A percentile compares a stretch with the other conserved stretches of the same genome.
These are phyloP conservation scores for Diabrotica virgifera DNA, from an alignment of 1,140 invertebrate genomes.

Conservation along the genomic window DNA sequence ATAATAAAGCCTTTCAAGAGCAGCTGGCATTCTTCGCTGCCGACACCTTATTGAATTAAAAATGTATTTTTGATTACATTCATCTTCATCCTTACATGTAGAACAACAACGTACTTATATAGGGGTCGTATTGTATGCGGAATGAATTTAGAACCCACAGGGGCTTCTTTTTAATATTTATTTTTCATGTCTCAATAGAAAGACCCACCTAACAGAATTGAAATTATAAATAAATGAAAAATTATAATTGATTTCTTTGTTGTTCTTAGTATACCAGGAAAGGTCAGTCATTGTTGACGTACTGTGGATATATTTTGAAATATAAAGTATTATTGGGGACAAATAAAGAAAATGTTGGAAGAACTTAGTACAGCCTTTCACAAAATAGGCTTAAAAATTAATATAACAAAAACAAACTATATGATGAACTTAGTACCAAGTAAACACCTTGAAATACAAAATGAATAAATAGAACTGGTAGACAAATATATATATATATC, in stretches of 20 bases:
- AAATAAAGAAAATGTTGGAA: no score
- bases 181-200: slow-evolving; percentile 1
- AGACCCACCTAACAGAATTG: not conserved
- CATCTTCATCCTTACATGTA: slow-evolving; percentile 2
- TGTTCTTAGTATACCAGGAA: no score
- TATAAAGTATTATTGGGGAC: no score
- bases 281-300: no score
- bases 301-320: no score
- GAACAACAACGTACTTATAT: not conserved
- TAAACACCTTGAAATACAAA: no score
- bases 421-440: no score
- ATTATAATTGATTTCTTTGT: not conserved
- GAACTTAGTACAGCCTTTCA: no score
- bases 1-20: slow-evolving; percentile 11
- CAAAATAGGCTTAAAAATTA: no score
- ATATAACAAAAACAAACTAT: no score
- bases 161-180: slow-evolving; percentile 1
- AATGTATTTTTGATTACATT: slow-evolving; percentile 8
- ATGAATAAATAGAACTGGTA: no score
- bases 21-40: slow-evolving; percentile 2
- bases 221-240: not conserved
- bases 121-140: not conserved
- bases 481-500: no score
- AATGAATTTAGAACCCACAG: not conserved
- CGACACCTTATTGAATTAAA: slow-evolving; percentile 14